A percentile compares a stretch with the other conserved stretches of the same genome.
These are phyloP conservation scores for Eriocheir sinensis DNA, from an alignment of 1,140 invertebrate genomes.

Conservation along the genomic window DNA sequence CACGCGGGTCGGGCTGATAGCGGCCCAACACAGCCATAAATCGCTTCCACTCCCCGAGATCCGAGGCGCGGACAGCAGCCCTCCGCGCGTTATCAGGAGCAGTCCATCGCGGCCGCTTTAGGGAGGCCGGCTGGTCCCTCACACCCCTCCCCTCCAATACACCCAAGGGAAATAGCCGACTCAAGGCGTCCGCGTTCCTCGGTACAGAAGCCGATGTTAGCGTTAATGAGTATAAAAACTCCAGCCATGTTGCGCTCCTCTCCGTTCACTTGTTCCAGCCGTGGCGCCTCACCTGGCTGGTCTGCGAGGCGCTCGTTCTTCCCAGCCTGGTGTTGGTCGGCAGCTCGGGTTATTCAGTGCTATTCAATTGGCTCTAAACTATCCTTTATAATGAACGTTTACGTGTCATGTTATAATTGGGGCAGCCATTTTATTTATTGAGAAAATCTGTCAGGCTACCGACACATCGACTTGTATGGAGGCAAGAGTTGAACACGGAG, in stretches of 20 bases:
- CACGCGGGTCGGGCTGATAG: slow-evolving; percentile 20
- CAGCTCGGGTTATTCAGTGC: not conserved
- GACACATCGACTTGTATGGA: not conserved
- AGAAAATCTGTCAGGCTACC: not conserved
- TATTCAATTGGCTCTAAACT: not conserved
- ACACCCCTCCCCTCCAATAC: not conserved
- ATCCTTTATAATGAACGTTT: not conserved
- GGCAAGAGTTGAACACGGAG: not conserved
- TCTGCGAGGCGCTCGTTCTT: not conserved
- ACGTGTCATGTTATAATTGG: slow-evolving; percentile 5
- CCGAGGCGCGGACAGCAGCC: slow-evolving; percentile 58
- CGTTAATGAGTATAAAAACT: slow-evolving; percentile 71
- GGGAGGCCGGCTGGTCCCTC: slow-evolving; percentile 18
- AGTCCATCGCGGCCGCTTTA: slow-evolving; percentile 56
- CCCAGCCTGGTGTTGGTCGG: not conserved
- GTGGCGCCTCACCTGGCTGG: not conserved
- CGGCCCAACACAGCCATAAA: slow-evolving; percentile 56
- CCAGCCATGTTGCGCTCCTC: slow-evolving; percentile 62
- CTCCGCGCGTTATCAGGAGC: slow-evolving; percentile 56
- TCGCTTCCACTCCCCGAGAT: slow-evolving; percentile 30
- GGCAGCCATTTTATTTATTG: not conserved
- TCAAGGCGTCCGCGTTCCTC: slow-evolving; percentile 42
- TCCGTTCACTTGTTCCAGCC: slow-evolving; percentile 60
- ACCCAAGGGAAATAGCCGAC: slow-evolving; percentile 61
- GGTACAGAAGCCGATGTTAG: slow-evolving; percentile 72